Evolutionary conservation across 2,888 invertebrate species (phyloP).

Genomic region (Ernsta delagoae): DNA sequence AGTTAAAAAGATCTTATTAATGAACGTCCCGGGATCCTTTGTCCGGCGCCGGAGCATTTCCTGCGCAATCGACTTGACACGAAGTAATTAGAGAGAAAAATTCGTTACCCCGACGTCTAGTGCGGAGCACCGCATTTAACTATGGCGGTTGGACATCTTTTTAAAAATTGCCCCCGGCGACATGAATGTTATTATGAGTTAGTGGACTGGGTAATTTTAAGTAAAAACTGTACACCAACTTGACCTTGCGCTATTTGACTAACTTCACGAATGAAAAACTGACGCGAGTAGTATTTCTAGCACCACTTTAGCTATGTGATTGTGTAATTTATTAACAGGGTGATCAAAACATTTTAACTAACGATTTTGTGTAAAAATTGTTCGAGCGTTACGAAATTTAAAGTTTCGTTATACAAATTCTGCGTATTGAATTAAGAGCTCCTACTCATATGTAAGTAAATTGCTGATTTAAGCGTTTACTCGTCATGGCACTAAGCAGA

Average conservation of each 20-base stretch:
- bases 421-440: too few species aligned
- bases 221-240: conserved; percentile 25
- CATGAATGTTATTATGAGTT: conserved; percentile 40
- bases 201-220: conserved; percentile 23
- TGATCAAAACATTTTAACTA: too few species aligned
- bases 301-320: background rate
- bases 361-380: too few species aligned
- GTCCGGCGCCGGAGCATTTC: conserved; percentile 75
- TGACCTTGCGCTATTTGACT: conserved; percentile 30
- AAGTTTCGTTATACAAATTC: too few species aligned
- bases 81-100: conserved; percentile 83
- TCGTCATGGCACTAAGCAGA: too few species aligned
- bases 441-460: too few species aligned
- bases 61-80: conserved; percentile 82
- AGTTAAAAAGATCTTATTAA: conserved; percentile 84
- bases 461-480: too few species aligned
- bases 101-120: conserved; percentile 73
- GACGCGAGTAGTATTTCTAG: background rate
- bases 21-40: conserved; percentile 80
- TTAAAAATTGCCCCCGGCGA: conserved; percentile 43
- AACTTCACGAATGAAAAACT: background rate
- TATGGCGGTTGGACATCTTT: conserved; percentile 57
- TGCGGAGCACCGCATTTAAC: conserved; percentile 62
- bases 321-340: background rate
- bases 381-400: too few species aligned